A percentile compares a stretch with the other conserved stretches of the same genome.
These are phyloP conservation scores for Camelus dromedarius DNA, from an alignment of 2,113 vertebrate species.

Conservation along the genomic window DNA sequence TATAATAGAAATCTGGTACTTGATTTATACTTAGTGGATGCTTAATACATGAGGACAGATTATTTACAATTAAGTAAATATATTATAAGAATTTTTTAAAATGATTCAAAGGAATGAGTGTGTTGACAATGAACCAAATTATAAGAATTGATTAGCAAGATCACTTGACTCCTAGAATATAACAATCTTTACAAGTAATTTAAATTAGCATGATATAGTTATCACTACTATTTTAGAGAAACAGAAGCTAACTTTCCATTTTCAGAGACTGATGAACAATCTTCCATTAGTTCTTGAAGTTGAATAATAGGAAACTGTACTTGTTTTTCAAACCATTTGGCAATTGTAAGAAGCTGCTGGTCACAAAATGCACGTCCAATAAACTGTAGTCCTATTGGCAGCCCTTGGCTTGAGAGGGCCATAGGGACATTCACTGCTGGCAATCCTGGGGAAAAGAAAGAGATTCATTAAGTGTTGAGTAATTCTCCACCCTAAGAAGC, in stretches of 20 bases:
- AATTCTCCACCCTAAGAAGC: background rate
- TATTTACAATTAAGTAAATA: constrained; percentile 33
- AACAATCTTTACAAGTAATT: constrained; percentile 49
- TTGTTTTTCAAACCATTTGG: constrained; percentile 96
- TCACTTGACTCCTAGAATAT: background rate
- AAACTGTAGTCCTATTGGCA: constrained; percentile 96
- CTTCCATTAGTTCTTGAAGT: constrained; percentile 83
- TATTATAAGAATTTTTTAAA: constrained; percentile 18
- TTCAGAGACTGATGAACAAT: constrained; percentile 20
- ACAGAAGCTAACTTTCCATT: constrained; percentile 82
- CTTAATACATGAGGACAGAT: background rate
- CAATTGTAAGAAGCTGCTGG: constrained; percentile 92
- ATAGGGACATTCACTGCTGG: constrained; percentile 94
- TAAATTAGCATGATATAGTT: background rate
- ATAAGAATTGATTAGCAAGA: background rate
- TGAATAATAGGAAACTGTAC: constrained; percentile 91
- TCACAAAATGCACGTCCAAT: constrained; percentile 93
- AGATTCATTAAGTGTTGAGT: background rate
- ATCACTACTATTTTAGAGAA: constrained; percentile 71
- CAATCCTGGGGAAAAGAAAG: constrained; percentile 88
- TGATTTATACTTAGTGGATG: background rate
- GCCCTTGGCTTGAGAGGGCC: constrained; percentile 91
- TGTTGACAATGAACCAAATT: background rate
- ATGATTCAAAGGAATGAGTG: constrained; percentile 7
- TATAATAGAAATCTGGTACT: background rate